Conservation (phyloP, 2,113 vertebrate genomes). For the Himantopus leucocephalus region DNA sequence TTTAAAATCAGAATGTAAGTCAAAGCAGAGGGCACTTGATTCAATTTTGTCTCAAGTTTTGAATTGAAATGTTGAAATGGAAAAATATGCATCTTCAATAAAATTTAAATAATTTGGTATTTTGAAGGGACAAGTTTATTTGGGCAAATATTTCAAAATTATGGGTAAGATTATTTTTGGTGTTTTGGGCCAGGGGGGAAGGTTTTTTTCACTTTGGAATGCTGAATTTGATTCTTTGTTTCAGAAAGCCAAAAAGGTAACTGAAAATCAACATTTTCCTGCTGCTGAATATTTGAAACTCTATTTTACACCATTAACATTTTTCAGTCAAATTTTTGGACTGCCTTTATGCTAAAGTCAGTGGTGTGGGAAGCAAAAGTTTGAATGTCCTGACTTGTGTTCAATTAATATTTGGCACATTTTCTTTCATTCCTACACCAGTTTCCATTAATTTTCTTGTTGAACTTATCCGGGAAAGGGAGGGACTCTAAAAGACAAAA, state of each 20-base stretch:
- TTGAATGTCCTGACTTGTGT: not conserved
- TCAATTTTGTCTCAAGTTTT: not conserved
- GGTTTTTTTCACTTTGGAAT: not conserved
- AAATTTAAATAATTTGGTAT: not conserved
- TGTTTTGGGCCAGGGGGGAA: fast-evolving
- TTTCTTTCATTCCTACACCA: not conserved
- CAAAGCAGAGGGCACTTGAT: not conserved
- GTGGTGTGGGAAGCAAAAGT: not conserved
- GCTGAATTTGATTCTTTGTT: not conserved
- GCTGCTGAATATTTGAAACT: not conserved
- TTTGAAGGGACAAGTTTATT: not conserved
- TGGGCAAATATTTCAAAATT: not conserved
- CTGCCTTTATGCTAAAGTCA: not conserved
- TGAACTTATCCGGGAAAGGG: not conserved
- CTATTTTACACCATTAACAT: not conserved
- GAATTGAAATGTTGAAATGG: not conserved
- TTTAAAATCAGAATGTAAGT: not conserved
- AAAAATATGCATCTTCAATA: not conserved
- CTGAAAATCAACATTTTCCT: not conserved
- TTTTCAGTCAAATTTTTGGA: not conserved
- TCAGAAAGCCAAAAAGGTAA: not conserved
- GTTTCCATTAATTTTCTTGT: not conserved
- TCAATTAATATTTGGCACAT: not conserved
- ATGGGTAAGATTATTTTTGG: not conserved
- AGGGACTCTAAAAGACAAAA: not conserved